Evolutionary conservation across 2,113 vertebrate genomes (phyloP).

Genomic region (Psettodes erumei): DNA sequence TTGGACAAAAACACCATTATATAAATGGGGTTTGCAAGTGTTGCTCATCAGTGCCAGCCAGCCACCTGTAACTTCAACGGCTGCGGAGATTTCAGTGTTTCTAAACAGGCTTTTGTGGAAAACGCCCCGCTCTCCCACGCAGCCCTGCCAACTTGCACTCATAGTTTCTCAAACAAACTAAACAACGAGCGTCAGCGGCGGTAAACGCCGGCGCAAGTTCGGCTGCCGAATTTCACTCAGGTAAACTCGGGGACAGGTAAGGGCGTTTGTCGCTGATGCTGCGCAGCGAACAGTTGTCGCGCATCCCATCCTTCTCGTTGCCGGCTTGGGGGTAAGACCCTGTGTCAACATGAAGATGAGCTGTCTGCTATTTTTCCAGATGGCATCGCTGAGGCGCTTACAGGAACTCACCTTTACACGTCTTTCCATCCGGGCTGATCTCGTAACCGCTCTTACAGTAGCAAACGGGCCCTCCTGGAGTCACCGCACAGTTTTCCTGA

Average conservation of each 20-base stretch:
- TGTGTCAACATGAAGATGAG: neutral
- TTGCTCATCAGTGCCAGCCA: conserved; percentile 2
- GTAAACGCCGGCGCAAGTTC: conserved; percentile 17
- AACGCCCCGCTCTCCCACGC: conserved; percentile 13
- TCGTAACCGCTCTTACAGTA: conserved; percentile 93
- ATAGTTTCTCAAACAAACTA: conserved; percentile 9
- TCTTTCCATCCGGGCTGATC: conserved; percentile 88
- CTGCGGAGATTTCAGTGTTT: conserved; percentile 3
- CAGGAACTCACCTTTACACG: conserved; percentile 89
- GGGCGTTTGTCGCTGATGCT: conserved; percentile 2
- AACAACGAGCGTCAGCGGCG: too few species aligned
- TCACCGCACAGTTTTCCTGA: conserved; percentile 90
- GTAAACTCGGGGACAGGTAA: neutral
- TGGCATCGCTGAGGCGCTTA: neutral
- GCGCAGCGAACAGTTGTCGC: neutral
- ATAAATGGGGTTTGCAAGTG: neutral
- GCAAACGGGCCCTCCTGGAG: conserved; percentile 85
- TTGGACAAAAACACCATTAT: conserved; percentile 13
- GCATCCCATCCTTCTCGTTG: neutral
- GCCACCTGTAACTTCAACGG: neutral
- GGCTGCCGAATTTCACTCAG: neutral
- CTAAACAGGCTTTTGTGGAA: conserved; percentile 18
- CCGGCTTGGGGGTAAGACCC: neutral
- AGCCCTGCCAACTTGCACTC: conserved; percentile 17
- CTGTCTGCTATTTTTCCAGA: too few species aligned